Base-by-base conservation (phyloP, 2,888 invertebrate genomes). In the Gerris lacustris region DNA sequence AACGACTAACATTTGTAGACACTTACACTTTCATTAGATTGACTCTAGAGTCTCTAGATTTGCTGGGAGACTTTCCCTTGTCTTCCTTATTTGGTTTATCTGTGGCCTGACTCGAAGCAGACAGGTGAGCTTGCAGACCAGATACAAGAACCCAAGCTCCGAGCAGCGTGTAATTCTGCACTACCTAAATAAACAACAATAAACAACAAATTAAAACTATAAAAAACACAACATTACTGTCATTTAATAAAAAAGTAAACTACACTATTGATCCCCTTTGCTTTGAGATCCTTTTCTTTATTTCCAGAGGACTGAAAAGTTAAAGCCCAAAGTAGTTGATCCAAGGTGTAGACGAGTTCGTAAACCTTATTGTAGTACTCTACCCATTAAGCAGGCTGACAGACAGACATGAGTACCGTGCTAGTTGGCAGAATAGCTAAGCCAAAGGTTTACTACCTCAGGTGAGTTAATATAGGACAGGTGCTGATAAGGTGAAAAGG, bases 91-190 rank as follows among this genome's bases (percentile, higher is more conserved):
- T 74, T 75, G 77, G 77, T 72, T 79, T 79, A 66, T 78, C 77
- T 9, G 76, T 71, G n/a, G 74, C 74, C 31, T 75, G 71, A 67
- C 88, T 89, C 0, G 89, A 85, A 0, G 84, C 84, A 0, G 86
- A 87, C 70, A 92, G 82, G 73, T 92, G 91, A 73, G 90, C 89
- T 80, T 95, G 94, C 31, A 96, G 84, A 0, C 95, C 95, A 69
- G 90, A 90, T 31, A 94, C 86, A 69, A 95, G 81, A 70, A 94
- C 84, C 94, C 95, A 95, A 0, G 91, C 88, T 7, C 93, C 94
- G 76, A 94, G 88, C 82, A 94, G 86, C 73, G 94, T 84, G 80
- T 94, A 90, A 82, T 96, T 96, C 82, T 95, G 94, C 77, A 92
- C 88, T 67, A 92, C 86, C 88, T 92, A 80, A 18, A 72, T 31